Evolutionary conservation across 2,888 invertebrate species (phyloP).

Genomic region (Drosophila lacicola): DNA sequence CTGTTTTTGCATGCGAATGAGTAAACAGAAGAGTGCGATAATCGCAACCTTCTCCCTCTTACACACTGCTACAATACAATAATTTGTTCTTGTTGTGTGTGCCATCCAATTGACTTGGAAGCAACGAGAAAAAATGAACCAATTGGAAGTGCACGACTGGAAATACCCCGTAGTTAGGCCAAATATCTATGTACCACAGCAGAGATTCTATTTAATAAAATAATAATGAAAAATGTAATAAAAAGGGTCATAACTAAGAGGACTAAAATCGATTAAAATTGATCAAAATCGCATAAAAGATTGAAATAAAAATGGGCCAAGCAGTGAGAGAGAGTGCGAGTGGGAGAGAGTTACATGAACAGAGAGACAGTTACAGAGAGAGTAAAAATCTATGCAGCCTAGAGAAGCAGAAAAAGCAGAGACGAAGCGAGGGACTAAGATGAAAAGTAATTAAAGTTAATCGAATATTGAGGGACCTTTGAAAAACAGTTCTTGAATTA

Average conservation of each 20-base stretch:
- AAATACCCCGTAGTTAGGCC: background rate
- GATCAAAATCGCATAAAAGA: too few species aligned
- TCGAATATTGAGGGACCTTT: too few species aligned
- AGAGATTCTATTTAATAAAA: too few species aligned
- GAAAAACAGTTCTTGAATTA: too few species aligned
- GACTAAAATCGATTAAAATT: too few species aligned
- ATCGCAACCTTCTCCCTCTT: conserved; percentile 10
- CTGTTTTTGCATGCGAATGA: conserved; percentile 31
- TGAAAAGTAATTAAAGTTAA: too few species aligned
- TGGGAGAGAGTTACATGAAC: background rate
- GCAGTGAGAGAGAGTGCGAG: background rate
- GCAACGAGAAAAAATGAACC: background rate
- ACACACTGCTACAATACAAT: background rate
- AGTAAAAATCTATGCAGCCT: too few species aligned
- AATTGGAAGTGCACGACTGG: background rate
- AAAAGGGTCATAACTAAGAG: too few species aligned
- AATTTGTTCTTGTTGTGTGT: conserved; percentile 1
- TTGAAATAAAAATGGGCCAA: too few species aligned
- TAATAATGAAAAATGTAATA: too few species aligned
- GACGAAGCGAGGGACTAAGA: too few species aligned
- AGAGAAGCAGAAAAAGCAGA: background rate
- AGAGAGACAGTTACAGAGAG: background rate
- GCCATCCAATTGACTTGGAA: conserved; percentile 7
- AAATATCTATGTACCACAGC: too few species aligned
- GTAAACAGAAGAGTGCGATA: conserved; percentile 5